Conservation (phyloP, 1,140 invertebrate species). For the Cydia pomonella region DNA sequence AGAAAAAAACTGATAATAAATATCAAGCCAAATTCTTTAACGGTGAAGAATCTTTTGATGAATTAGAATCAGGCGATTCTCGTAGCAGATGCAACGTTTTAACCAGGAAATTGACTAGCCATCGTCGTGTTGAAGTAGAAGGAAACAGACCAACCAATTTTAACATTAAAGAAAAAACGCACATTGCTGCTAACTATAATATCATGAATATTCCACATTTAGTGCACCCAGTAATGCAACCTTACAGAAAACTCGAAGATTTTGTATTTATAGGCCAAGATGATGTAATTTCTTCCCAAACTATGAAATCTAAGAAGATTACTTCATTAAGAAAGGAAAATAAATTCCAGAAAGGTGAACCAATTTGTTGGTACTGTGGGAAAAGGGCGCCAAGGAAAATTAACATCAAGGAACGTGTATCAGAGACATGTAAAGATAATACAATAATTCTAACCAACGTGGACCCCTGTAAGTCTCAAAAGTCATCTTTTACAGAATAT, state of each 20-base stretch:
- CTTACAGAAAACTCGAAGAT: not conserved
- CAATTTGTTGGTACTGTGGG: not conserved
- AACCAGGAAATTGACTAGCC: not conserved
- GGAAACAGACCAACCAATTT: not conserved
- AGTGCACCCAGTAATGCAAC: not conserved
- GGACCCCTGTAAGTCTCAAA: not conserved
- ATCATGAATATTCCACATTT: not conserved
- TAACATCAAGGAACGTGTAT: not conserved
- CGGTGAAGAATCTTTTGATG: not conserved
- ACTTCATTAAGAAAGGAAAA: not conserved
- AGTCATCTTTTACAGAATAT: not conserved
- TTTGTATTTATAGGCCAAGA: not conserved
- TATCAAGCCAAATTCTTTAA: not conserved
- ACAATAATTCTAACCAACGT: not conserved
- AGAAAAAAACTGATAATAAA: not conserved
- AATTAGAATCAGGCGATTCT: not conserved
- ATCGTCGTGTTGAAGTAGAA: not conserved
- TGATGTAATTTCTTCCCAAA: not conserved
- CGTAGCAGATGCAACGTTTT: not conserved
- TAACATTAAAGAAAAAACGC: not conserved
- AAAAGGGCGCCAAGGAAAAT: not conserved
- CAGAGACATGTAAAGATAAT: not conserved
- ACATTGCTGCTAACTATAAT: not conserved
- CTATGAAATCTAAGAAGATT: not conserved
- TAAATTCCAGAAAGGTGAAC: not conserved